These are phyloP conservation scores for Melanostigma gelatinosum DNA, from an alignment of 2,113 vertebrate genomes.

Conservation along the genomic window DNA sequence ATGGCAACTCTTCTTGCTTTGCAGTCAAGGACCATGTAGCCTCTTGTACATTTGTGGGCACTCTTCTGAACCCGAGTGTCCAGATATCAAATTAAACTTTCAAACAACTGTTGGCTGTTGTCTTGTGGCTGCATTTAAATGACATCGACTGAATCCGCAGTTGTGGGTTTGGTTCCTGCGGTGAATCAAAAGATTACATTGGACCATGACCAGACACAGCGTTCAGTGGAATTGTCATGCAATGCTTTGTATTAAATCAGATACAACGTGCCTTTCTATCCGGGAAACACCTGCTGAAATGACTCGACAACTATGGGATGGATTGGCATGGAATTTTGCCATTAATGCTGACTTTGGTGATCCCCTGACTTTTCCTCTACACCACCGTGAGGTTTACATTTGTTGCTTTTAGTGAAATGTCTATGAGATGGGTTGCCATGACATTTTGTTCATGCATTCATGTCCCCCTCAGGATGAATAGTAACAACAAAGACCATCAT, in stretches of 20 bases:
- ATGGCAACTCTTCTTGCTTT: neutral
- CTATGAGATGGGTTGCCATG: neutral
- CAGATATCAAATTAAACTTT: slow-evolving; percentile 14
- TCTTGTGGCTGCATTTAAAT: slow-evolving; percentile 30
- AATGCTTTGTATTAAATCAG: slow-evolving; percentile 13
- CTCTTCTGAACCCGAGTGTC: slow-evolving; percentile 4
- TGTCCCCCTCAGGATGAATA: neutral
- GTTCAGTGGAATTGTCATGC: slow-evolving; percentile 25
- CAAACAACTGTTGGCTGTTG: neutral
- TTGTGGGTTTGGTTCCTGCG: slow-evolving; percentile 24
- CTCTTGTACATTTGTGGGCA: slow-evolving; percentile 17
- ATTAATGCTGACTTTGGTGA: neutral
- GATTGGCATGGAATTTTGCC: neutral
- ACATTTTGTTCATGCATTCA: neutral
- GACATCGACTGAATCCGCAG: slow-evolving; percentile 18
- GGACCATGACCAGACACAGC: slow-evolving; percentile 15
- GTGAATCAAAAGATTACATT: slow-evolving; percentile 28
- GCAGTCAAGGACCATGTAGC: neutral
- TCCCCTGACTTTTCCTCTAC: neutral
- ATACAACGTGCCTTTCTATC: neutral
- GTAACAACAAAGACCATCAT: neutral
- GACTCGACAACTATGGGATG: neutral
- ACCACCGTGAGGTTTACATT: neutral
- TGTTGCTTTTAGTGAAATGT: neutral
- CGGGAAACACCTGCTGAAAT: neutral